Conservation (phyloP, 30 jellyfish, hydroid and myxozoan genomes). For the Aurelia sp. region DNA sequence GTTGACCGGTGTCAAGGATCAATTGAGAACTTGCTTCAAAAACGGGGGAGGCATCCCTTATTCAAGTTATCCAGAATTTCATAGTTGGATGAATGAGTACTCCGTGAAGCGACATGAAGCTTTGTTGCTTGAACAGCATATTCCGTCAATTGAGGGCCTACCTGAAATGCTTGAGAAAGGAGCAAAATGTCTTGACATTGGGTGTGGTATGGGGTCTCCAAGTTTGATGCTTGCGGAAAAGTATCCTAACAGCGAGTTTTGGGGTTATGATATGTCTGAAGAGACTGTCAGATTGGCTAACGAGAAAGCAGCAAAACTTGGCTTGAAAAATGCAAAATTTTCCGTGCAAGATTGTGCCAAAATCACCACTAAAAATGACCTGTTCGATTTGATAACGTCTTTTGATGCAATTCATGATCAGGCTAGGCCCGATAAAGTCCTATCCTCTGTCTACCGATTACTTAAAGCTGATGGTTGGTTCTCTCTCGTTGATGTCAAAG, state of each 20-base stretch:
- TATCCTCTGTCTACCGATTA: slow-evolving; percentile 28
- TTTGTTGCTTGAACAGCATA: slow-evolving; percentile 8
- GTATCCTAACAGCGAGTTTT: slow-evolving; percentile 46
- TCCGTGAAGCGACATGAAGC: slow-evolving; percentile 64
- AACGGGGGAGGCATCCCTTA: slow-evolving; percentile 60
- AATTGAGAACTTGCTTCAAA: slow-evolving; percentile 30
- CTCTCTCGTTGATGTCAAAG: slow-evolving; percentile 54
- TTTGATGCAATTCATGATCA: slow-evolving; percentile 68
- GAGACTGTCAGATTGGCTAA: slow-evolving; percentile 29
- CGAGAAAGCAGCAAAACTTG: slow-evolving; percentile 17
- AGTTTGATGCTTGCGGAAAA: slow-evolving; percentile 9
- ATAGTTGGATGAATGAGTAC: slow-evolving; percentile 62
- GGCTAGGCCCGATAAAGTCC: slow-evolving; percentile 42
- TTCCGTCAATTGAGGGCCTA: slow-evolving; percentile 45
- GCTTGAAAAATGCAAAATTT: slow-evolving; percentile 29
- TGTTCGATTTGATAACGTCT: slow-evolving; percentile 39
- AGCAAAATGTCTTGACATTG: slow-evolving; percentile 32
- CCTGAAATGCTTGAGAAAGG: slow-evolving; percentile 43
- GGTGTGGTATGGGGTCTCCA: slow-evolving; percentile 63
- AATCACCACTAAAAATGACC: slow-evolving; percentile 17
- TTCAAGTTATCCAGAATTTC: slow-evolving; percentile 55
- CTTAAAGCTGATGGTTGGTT: slow-evolving; percentile 42
- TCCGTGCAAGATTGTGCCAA: slow-evolving; percentile 29
- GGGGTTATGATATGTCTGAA: slow-evolving; percentile 46
- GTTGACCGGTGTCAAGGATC: slow-evolving; percentile 31